phyloP scores from a whole-genome alignment of 2,888 invertebrate genomes.

The Callyntrura guangdongensis region DNA sequence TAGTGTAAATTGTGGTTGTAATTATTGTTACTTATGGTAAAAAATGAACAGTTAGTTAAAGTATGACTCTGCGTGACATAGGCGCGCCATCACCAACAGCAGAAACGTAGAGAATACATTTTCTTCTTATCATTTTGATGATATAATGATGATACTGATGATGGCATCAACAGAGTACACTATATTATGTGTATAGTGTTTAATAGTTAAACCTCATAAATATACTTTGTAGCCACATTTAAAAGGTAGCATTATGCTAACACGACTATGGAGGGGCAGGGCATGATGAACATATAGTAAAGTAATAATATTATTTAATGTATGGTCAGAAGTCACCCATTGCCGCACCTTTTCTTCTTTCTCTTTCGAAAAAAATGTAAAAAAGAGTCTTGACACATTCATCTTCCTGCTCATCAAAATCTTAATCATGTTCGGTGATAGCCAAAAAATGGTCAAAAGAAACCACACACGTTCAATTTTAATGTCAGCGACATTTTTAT shows the following conservation, averaged over 20 bases:
- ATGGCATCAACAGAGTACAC: not conserved
- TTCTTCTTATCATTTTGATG: constrained; percentile 34
- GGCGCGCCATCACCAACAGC: constrained; percentile 51
- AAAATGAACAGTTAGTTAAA: constrained; percentile 52
- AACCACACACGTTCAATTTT: constrained; percentile 25
- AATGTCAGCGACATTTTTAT: not conserved
- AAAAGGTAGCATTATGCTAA: constrained; percentile 37
- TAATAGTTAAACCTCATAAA: not conserved
- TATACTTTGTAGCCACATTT: constrained; percentile 13
- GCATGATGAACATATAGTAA: not conserved
- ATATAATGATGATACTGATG: constrained; percentile 20
- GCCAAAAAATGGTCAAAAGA: constrained; percentile 28
- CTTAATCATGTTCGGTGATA: constrained; percentile 19
- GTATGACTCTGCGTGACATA: constrained; percentile 69
- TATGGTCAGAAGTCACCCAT: not conserved
- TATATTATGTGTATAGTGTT: not conserved
- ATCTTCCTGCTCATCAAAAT: constrained; percentile 38
- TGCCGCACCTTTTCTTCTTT: constrained; percentile 40
- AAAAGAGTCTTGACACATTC: not conserved
- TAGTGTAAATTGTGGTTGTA: constrained; percentile 1
- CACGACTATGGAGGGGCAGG: not conserved
- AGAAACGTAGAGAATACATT: constrained; percentile 30
- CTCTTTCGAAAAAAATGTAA: not conserved
- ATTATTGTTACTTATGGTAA: not conserved
- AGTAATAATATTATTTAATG: constrained; percentile 28